phyloP scores from a whole-genome alignment of 35 echinoderm and acorn worm species.

The Lytechinus variegatus region DNA sequence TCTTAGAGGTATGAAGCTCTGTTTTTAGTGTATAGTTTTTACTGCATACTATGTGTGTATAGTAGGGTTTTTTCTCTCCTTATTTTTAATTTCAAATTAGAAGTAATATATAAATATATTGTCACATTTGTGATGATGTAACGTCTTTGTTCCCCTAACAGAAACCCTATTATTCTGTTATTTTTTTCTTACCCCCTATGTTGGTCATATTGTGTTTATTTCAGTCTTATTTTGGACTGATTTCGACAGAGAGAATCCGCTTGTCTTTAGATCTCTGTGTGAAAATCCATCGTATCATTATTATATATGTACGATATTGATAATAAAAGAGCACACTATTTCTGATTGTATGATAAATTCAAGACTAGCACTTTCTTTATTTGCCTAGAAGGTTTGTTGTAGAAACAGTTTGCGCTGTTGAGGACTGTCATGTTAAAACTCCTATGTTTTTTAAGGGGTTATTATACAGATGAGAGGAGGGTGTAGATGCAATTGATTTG shows the following conservation, averaged over 20 bases:
- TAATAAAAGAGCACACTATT: conserved; percentile 53
- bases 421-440: not conserved
- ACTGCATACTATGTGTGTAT: not conserved
- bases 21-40: conserved; percentile 13
- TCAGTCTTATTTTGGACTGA: not conserved
- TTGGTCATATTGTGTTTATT: conserved; percentile 23
- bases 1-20: not conserved
- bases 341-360: conserved; percentile 54
- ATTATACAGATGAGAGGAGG: not conserved
- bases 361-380: not conserved
- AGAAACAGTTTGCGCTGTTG: not conserved
- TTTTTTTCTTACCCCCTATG: not conserved
- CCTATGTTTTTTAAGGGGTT: no score
- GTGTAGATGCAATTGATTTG: not conserved
- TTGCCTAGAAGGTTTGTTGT: not conserved
- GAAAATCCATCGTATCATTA: conserved; percentile 25
- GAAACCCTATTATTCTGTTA: no score
- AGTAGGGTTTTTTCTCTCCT: not conserved
- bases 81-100: not conserved
- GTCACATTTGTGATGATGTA: conserved; percentile 28
- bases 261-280: conserved; percentile 21
- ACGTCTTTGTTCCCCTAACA: not conserved
- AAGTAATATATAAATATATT: conserved; percentile 28
- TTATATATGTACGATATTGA: conserved; percentile 37
- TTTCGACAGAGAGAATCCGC: not conserved